Evolutionary conservation across 2,113 vertebrate species (phyloP), one percentile per base, ranked within the genome.

Genomic region (Lethenteron camtschaticum): DNA sequence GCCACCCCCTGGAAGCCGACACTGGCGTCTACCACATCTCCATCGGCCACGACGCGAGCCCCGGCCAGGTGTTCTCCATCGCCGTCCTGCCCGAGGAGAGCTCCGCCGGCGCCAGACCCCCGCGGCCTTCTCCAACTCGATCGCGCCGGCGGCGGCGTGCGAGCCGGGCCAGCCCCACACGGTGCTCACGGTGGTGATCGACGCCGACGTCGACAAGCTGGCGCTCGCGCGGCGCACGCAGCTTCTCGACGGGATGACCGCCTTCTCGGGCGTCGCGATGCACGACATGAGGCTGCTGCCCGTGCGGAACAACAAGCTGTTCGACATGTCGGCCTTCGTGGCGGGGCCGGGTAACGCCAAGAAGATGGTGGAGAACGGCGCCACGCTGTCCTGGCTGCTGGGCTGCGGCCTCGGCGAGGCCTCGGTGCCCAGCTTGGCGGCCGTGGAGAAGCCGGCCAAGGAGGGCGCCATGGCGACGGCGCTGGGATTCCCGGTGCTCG

Each of bases 321-420:
- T 96, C 73, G 92, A 96, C 74, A 96, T 95, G 92, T 89, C 89
- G 0, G 92, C 92, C 71, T 96, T 96, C 75, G 90, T 96, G 89
- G 92, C 92, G 57, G 92, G 92, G 69, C 92, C 92, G 0, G 92
- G 92, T 69, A 96, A 96, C 69, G 92, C 92, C 16, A 95, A 95
- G 77, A 95, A 95, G 73, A 90, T 96, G 70, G 89, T 95, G 68
- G 90, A 96, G 76, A 95, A 92, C 0, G 92, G 92, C 56, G 92
- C 90, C 68, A 77, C 95, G 69, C 77, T 96, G 11, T 96, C 90
- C 2, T 96, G 92, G 90, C 88, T 87, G 78, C 79, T 96, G 71
- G 92, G 92, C 24, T 96, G 92, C 73, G 85, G 84, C 68, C 80
- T 96, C 73, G 89, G 86, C 70, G 88, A 90, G 77, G 84, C 81